These are phyloP conservation scores for Amphiprion percula DNA, from an alignment of 2,113 vertebrate species.

Conservation along the genomic window DNA sequence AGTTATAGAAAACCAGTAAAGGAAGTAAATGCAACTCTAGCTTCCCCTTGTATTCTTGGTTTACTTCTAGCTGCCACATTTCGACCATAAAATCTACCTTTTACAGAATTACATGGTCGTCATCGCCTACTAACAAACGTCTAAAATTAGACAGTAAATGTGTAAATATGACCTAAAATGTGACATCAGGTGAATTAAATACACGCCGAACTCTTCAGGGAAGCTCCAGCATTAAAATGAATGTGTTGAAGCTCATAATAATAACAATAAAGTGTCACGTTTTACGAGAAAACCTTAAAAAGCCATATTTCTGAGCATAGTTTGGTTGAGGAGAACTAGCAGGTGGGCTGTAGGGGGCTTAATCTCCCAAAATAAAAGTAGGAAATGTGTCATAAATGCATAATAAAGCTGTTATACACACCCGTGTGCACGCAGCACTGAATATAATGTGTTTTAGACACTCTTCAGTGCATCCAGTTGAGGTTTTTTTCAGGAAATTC, in stretches of 20 bases:
- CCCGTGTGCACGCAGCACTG: not conserved
- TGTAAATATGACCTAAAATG: not conserved
- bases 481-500: not conserved
- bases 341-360: not conserved
- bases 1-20: not conserved
- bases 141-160: not conserved
- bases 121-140: not conserved
- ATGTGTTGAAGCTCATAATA: accelerated
- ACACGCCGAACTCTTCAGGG: not conserved
- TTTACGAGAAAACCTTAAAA: not conserved
- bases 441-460: not conserved
- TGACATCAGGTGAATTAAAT: not conserved
- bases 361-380: not conserved
- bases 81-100: too few relatives aligned
- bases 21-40: not conserved
- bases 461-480: not conserved
- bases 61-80: not conserved
- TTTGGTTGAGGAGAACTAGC: not conserved
- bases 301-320: not conserved
- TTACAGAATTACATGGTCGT: not conserved
- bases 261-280: accelerated
- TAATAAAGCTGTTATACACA: too few relatives aligned
- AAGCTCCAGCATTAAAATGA: accelerated
- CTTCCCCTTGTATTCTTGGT: not conserved
- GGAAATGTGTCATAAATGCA: too few relatives aligned